phyloP scores from a whole-genome alignment of 2,797 vertebrate species.

The Lophius americanus region DNA sequence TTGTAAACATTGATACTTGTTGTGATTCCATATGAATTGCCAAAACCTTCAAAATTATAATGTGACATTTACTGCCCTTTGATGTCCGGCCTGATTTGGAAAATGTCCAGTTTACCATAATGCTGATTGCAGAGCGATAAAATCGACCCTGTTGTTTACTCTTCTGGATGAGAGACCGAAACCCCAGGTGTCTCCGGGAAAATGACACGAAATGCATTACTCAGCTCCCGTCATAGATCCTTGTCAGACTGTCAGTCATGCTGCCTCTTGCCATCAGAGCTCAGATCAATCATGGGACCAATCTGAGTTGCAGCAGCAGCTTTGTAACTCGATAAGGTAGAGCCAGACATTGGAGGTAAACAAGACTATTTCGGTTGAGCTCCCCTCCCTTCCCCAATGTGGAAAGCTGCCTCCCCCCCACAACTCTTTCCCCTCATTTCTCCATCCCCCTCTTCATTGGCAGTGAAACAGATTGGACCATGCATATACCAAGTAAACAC shows the following conservation, averaged over 20 bases:
- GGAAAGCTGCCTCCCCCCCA: slow-evolving; percentile 27
- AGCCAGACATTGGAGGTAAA: slow-evolving; percentile 83
- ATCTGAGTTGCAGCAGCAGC: slow-evolving; percentile 67
- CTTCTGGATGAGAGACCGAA: slow-evolving; percentile 45
- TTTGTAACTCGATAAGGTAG: slow-evolving; percentile 80
- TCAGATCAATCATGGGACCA: slow-evolving; percentile 83
- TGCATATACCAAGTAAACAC: slow-evolving; percentile 77
- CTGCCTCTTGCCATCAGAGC: slow-evolving; percentile 80
- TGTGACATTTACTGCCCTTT: slow-evolving; percentile 70
- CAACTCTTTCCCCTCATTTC: neutral
- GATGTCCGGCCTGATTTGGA: slow-evolving; percentile 50
- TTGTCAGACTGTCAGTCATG: slow-evolving; percentile 78
- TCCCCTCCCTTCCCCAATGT: slow-evolving; percentile 46
- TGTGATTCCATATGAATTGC: slow-evolving; percentile 60
- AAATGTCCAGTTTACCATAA: slow-evolving; percentile 73
- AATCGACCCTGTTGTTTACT: slow-evolving; percentile 59
- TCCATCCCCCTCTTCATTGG: slow-evolving; percentile 65
- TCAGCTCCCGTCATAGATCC: slow-evolving; percentile 69
- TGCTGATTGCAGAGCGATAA: slow-evolving; percentile 56
- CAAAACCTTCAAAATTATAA: slow-evolving; percentile 58
- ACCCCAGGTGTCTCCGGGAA: slow-evolving; percentile 69
- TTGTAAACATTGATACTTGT: slow-evolving; percentile 54
- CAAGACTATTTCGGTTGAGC: slow-evolving; percentile 75
- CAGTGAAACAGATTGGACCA: slow-evolving; percentile 73
- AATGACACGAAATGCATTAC: slow-evolving; percentile 74